phyloP scores from a whole-genome alignment of 2,888 invertebrate species.

The Amphipyra tragopoginis region DNA sequence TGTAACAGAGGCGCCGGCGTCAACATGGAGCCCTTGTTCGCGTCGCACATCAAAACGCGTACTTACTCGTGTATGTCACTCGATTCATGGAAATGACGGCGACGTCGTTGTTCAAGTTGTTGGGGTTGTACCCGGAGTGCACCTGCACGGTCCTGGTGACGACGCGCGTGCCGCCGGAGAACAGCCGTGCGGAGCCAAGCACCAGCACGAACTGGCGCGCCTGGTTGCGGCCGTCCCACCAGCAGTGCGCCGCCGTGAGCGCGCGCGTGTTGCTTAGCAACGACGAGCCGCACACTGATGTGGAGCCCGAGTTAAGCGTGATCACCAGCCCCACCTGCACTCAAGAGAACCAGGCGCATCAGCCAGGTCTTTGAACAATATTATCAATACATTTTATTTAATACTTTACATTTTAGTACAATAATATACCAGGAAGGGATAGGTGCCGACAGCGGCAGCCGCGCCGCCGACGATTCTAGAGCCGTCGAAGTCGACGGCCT shows the following conservation, averaged over 20 bases:
- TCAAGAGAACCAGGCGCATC: too few species aligned
- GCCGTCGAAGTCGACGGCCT: slow-evolving; percentile 54
- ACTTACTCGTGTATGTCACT: slow-evolving; percentile 63
- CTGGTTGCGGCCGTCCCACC: slow-evolving; percentile 65
- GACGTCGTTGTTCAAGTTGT: slow-evolving; percentile 61
- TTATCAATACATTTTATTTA: too few species aligned
- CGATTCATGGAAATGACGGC: slow-evolving; percentile 55
- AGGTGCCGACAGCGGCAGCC: slow-evolving; percentile 45
- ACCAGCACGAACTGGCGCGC: slow-evolving; percentile 70
- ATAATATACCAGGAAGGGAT: slow-evolving; percentile 51
- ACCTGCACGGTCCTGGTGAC: slow-evolving; percentile 60
- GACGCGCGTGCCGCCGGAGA: slow-evolving; percentile 65
- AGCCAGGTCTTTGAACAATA: too few species aligned
- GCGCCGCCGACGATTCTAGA: slow-evolving; percentile 44
- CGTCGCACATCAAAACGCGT: too few species aligned
- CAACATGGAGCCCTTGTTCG: not conserved
- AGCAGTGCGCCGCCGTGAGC: slow-evolving; percentile 71
- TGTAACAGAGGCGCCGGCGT: slow-evolving; percentile 48
- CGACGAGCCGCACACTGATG: slow-evolving; percentile 66
- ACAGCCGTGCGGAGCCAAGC: slow-evolving; percentile 64
- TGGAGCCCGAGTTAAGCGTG: slow-evolving; percentile 60
- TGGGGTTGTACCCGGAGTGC: slow-evolving; percentile 60
- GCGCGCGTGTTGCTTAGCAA: slow-evolving; percentile 64
- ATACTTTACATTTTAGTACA: not conserved
- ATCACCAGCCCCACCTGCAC: slow-evolving; percentile 65